Evolutionary conservation across 2,888 invertebrate species (phyloP).

Genomic region (Rhagonycha fulva): DNA sequence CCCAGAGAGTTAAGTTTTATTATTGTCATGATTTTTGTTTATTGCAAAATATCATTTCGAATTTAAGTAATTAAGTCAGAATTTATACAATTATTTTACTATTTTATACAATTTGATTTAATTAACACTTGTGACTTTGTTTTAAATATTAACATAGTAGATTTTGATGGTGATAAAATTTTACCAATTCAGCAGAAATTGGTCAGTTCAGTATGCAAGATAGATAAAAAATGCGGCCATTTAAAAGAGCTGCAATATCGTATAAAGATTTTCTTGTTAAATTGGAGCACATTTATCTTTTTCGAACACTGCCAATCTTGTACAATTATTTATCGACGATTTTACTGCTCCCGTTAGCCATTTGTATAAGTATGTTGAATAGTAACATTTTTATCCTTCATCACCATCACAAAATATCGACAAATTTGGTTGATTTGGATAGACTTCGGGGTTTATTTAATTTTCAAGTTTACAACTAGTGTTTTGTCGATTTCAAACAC

Average conservation of each 20-base stretch:
- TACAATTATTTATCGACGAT: not conserved
- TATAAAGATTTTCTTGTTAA: not conserved
- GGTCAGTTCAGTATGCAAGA: not conserved
- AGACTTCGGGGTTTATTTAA: not conserved
- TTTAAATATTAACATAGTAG: not conserved
- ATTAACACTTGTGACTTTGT: not conserved
- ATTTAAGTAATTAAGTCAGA: not conserved
- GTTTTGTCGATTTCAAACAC: not conserved
- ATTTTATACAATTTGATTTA: too few relatives aligned
- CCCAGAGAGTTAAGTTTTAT: slow-evolving; percentile 4
- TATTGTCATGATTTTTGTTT: not conserved
- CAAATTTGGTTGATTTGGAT: not conserved
- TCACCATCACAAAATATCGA: too few relatives aligned
- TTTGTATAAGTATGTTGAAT: not conserved
- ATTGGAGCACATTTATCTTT: not conserved
- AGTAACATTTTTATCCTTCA: too few relatives aligned
- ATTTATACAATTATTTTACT: too few relatives aligned
- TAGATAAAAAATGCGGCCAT: not conserved
- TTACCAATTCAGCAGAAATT: not conserved
- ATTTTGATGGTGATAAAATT: not conserved
- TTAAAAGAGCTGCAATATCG: not conserved
- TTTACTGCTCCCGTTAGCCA: not conserved
- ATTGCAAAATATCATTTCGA: not conserved
- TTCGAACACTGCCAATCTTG: not conserved
- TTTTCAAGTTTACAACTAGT: not conserved